These are phyloP conservation scores for Leucopsar rothschildi DNA, from an alignment of 2,113 vertebrate species.

Conservation along the genomic window DNA sequence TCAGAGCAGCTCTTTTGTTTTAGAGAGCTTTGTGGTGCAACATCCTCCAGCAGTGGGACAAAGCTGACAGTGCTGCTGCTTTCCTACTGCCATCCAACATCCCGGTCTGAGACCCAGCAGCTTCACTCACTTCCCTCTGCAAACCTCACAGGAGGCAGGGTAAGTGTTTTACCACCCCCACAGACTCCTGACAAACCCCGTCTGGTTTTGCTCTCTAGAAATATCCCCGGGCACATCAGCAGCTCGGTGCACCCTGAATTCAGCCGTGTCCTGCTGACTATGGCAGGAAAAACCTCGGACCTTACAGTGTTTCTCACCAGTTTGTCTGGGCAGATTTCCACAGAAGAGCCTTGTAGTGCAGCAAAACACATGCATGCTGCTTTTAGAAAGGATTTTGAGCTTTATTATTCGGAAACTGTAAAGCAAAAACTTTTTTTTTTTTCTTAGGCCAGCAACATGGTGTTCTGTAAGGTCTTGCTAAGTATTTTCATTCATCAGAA, in stretches of 20 bases:
- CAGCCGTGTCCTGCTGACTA: rapidly evolving
- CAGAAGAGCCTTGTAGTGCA: neutral
- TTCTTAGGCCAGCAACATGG: neutral
- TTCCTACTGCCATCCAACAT: neutral
- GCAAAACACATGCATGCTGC: neutral
- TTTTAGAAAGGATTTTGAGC: neutral
- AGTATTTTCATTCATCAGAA: neutral
- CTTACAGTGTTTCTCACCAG: rapidly evolving
- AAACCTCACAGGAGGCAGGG: rapidly evolving
- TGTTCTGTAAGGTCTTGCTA: neutral
- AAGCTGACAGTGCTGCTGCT: neutral
- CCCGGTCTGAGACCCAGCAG: neutral
- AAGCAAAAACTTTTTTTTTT: neutral
- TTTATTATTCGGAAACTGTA: neutral
- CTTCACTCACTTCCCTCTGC: neutral
- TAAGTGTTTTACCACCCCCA: rapidly evolving
- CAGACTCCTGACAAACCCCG: neutral
- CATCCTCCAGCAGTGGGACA: rapidly evolving
- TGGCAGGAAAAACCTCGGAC: rapidly evolving
- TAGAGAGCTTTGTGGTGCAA: rapidly evolving
- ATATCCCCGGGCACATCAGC: neutral
- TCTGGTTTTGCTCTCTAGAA: neutral
- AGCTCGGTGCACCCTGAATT: rapidly evolving
- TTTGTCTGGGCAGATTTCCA: neutral
- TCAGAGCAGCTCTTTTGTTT: neutral